A percentile compares a stretch with the other conserved stretches of the same genome.
Evolutionary conservation across 1,140 invertebrate species (phyloP).

Genomic region (Hermetia illucens): DNA sequence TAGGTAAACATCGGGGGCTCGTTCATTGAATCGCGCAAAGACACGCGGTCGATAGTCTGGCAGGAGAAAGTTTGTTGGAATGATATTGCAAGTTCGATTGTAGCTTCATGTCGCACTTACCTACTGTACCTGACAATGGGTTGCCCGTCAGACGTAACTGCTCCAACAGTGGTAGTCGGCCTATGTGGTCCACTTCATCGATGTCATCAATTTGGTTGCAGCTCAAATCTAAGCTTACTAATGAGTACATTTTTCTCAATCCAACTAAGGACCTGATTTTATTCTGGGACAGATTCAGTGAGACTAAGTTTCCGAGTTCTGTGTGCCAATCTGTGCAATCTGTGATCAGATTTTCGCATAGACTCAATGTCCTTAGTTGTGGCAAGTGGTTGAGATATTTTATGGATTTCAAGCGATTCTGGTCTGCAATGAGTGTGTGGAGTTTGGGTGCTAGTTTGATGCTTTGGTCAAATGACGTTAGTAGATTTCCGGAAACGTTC

Average conservation of each 20-base stretch:
- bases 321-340: slow-evolving; percentile 63
- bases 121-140: slow-evolving; percentile 53
- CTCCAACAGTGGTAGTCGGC: slow-evolving; percentile 72
- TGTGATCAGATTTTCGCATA: slow-evolving; percentile 61
- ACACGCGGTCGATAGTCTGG: slow-evolving; percentile 81
- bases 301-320: slow-evolving; percentile 76
- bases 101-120: slow-evolving; percentile 11
- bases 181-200: slow-evolving; percentile 65
- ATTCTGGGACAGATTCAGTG: slow-evolving; percentile 79
- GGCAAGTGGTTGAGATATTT: slow-evolving; percentile 65
- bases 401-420: slow-evolving; percentile 61
- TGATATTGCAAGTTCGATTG: not conserved
- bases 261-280: slow-evolving; percentile 57
- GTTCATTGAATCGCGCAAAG: slow-evolving; percentile 63
- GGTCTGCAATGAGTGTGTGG: slow-evolving; percentile 53
- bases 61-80: not conserved
- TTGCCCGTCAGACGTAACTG: slow-evolving; percentile 76
- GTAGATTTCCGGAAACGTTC: slow-evolving; percentile 67
- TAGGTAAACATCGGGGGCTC: slow-evolving; percentile 61
- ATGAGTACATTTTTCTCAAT: slow-evolving; percentile 69
- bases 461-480: slow-evolving; percentile 62
- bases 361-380: slow-evolving; percentile 55
- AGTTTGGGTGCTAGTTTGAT: slow-evolving; percentile 66
- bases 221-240: slow-evolving; percentile 73
- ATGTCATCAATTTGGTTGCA: slow-evolving; percentile 71